phyloP scores from a whole-genome alignment of 2,797 vertebrate genomes.

The Aratinga solstitialis region DNA sequence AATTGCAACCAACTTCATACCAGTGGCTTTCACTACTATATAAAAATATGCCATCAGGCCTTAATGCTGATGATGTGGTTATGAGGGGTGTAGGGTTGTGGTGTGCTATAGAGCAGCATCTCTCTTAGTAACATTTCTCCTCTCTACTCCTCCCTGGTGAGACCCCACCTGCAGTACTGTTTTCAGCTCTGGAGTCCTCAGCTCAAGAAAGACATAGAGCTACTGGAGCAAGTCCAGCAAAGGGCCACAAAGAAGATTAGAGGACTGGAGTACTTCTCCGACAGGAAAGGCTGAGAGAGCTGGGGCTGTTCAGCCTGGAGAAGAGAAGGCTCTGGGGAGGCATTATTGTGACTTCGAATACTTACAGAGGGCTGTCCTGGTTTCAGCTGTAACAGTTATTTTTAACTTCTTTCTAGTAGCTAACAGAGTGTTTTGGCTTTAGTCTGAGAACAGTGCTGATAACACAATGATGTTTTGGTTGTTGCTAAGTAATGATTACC shows the following conservation, averaged over 20 bases:
- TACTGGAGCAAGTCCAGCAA: background rate
- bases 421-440: too few species aligned
- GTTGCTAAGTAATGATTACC: too few species aligned
- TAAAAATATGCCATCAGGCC: background rate
- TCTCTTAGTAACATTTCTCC: background rate
- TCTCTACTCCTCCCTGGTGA: background rate
- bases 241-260: background rate
- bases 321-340: background rate
- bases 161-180: background rate
- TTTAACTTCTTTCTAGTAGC: too few species aligned
- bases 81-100: background rate
- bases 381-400: too few species aligned
- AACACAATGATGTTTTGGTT: too few species aligned
- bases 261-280: background rate
- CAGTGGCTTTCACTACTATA: background rate
- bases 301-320: background rate
- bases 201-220: background rate
- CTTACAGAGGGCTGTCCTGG: background rate
- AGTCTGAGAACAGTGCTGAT: too few species aligned
- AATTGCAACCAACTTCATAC: background rate
- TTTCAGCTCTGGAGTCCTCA: rapidly evolving
- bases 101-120: background rate
- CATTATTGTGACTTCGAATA: background rate
- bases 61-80: background rate
- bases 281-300: background rate